phyloP scores from a whole-genome alignment of 2,797 vertebrate genomes.

The Dendrocincla tyrannina region DNA sequence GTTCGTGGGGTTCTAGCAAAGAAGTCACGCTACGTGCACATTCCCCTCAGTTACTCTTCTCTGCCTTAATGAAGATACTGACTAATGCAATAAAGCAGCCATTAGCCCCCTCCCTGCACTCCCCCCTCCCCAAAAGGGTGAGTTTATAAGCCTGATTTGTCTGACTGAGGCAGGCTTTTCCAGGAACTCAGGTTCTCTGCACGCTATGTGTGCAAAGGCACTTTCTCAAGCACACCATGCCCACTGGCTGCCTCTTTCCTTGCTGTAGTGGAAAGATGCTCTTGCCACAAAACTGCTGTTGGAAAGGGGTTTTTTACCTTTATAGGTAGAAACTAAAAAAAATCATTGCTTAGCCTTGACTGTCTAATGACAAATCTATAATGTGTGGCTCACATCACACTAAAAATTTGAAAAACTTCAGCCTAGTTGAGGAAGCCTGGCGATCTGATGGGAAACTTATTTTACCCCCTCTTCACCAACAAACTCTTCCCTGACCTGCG shows the following conservation, averaged over 20 bases:
- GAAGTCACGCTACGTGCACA: conserved; percentile 33
- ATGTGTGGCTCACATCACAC: neutral
- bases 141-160: conserved; percentile 40
- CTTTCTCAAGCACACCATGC: neutral
- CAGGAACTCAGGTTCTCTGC: neutral
- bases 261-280: neutral
- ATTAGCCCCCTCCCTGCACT: neutral
- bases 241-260: fast-evolving
- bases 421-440: too few relatives aligned
- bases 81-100: conserved; percentile 44
- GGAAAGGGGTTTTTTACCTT: neutral
- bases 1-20: conserved; percentile 55
- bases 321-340: neutral
- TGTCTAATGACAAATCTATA: fast-evolving
- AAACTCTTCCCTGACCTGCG: too few relatives aligned
- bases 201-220: neutral
- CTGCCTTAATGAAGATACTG: conserved; percentile 49
- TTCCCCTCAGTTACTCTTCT: conserved; percentile 22
- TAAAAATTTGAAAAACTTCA: neutral
- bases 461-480: too few relatives aligned
- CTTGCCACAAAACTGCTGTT: neutral
- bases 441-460: too few relatives aligned
- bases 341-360: neutral
- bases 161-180: conserved; percentile 10
- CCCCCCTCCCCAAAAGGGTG: neutral